phyloP scores from a whole-genome alignment of 2,113 vertebrate species.

The Opisthocomus hoazin region DNA sequence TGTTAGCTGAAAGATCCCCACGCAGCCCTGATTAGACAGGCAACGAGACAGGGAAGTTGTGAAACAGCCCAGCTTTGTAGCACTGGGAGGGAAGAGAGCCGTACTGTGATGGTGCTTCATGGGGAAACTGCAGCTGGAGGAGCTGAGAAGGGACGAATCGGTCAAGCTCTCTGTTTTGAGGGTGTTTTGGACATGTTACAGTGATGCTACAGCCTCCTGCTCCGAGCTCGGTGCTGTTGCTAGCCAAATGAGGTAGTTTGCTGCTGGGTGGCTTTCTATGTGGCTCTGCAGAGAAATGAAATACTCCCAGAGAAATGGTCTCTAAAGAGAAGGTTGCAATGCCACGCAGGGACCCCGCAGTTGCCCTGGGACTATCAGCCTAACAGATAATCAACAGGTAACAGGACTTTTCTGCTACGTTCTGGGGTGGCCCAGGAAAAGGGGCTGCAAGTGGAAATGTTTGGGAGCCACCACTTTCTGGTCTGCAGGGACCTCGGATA shows the following conservation, averaged over 20 bases:
- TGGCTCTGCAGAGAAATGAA: not conserved
- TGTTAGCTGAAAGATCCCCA: not conserved
- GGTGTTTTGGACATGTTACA: not conserved
- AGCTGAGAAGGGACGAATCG: not conserved
- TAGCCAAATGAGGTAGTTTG: not conserved
- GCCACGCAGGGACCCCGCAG: not conserved
- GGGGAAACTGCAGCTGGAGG: not conserved
- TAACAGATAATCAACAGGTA: not conserved
- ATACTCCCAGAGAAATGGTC: not conserved
- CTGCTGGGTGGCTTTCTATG: not conserved
- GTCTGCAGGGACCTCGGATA: not conserved
- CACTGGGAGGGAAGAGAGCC: not conserved
- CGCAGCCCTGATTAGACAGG: not conserved
- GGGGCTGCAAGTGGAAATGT: not conserved
- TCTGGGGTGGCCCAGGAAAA: not conserved
- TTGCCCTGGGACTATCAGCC: not conserved
- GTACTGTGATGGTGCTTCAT: fast-evolving
- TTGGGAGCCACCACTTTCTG: not conserved
- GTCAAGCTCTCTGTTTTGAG: not conserved
- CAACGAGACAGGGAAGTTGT: not conserved
- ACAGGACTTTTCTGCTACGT: not conserved
- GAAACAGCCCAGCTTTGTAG: not conserved
- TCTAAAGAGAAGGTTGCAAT: not conserved
- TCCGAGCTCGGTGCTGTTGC: not conserved
- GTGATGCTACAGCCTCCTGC: not conserved